phyloP scores from a whole-genome alignment of 2,888 invertebrate genomes.

The Oscheius onirici region DNA sequence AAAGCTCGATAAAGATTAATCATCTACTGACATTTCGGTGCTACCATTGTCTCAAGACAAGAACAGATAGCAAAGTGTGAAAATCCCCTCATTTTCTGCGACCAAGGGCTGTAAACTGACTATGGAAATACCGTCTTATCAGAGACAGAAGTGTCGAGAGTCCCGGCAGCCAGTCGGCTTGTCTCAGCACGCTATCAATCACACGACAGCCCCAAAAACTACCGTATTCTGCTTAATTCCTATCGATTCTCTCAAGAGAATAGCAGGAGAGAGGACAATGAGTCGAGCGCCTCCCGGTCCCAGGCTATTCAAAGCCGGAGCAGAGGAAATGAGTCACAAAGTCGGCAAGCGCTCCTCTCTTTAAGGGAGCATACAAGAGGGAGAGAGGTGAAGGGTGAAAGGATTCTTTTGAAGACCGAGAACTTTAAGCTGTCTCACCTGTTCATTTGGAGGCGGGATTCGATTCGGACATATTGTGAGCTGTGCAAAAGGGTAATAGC shows the following conservation, averaged over 20 bases:
- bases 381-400: neutral
- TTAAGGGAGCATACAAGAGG: neutral
- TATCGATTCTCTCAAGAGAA: neutral
- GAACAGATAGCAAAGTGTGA: neutral
- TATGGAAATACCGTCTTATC: conserved; percentile 8
- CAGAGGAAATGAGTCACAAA: conserved; percentile 1
- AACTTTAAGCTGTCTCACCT: too few relatives aligned
- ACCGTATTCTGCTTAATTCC: conserved; percentile 9
- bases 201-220: conserved; percentile 12
- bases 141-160: neutral
- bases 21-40: too few relatives aligned
- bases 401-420: too few relatives aligned
- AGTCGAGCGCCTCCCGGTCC: neutral
- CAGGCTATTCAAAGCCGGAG: conserved; percentile 3
- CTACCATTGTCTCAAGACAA: too few relatives aligned
- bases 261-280: neutral
- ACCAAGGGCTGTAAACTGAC: neutral
- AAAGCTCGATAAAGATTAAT: too few relatives aligned
- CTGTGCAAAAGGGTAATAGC: too few relatives aligned
- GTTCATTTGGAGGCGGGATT: too few relatives aligned
- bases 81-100: neutral
- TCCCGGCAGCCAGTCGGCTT: neutral
- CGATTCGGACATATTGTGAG: too few relatives aligned
- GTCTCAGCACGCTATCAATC: conserved; percentile 22
- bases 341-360: neutral